Conservation (phyloP, 2,113 vertebrate genomes). For the Oostethus manadensis region DNA sequence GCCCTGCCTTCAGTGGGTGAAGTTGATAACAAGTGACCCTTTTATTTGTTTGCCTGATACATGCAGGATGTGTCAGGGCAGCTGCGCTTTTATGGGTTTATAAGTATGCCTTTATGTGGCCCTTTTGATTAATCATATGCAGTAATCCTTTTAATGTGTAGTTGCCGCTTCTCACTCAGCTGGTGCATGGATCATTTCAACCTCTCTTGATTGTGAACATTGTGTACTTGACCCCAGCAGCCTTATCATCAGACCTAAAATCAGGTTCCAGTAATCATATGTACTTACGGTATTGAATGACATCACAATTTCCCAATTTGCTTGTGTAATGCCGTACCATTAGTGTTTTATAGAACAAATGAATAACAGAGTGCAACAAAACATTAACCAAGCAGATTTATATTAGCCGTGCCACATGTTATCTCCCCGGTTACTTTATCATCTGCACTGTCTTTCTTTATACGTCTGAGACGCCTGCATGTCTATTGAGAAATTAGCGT, state of each 20-base stretch:
- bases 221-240: not conserved
- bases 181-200: not conserved
- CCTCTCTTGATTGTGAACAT: no score
- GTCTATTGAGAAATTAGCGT: conserved; percentile 16
- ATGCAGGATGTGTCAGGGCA: not conserved
- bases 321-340: not conserved
- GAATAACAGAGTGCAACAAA: conserved; percentile 16
- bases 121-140: not conserved
- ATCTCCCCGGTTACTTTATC: not conserved
- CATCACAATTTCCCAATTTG: not conserved
- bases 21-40: conserved; percentile 49
- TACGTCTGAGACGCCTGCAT: not conserved
- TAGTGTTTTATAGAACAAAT: conserved; percentile 4
- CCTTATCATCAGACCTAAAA: conserved; percentile 20
- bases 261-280: not conserved
- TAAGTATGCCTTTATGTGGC: not conserved
- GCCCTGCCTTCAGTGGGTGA: conserved; percentile 6
- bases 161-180: not conserved
- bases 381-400: conserved; percentile 14
- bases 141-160: not conserved
- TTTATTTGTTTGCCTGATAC: conserved; percentile 21
- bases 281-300: not conserved
- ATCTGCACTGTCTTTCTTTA: no score
- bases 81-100: conserved; percentile 19
- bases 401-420: not conserved